Percentiles rank a stretch among this genome's conserved stretches.
Conservation (phyloP, 1,140 invertebrate genomes). For the Acromyrmex echinatior region DNA sequence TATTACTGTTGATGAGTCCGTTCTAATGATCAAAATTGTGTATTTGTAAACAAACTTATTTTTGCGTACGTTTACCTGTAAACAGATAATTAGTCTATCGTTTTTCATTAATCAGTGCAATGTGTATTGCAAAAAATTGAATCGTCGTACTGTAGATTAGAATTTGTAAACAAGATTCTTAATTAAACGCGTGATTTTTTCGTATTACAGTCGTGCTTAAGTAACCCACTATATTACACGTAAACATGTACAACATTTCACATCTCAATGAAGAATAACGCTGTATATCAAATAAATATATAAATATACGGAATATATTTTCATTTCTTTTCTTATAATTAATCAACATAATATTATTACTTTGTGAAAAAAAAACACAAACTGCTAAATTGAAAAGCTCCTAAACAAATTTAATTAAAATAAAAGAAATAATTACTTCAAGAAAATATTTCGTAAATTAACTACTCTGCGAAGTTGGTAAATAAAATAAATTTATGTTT, state of each 20-base stretch:
- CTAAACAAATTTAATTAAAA: neutral
- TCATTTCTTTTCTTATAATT: neutral
- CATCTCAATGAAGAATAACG: neutral
- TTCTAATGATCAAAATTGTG: conserved; percentile 15
- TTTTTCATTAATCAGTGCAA: conserved; percentile 19
- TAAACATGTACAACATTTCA: neutral
- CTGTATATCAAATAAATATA: neutral
- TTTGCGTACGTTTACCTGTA: neutral
- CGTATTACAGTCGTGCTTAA: neutral
- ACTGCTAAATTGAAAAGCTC: neutral
- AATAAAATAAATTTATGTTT: neutral
- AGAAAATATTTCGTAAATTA: neutral
- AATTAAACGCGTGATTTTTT: neutral
- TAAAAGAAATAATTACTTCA: conserved; percentile 12
- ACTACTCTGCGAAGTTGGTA: neutral
- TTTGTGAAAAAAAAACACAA: neutral
- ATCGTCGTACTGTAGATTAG: neutral
- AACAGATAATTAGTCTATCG: neutral
- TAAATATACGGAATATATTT: neutral
- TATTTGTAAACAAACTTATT: conserved; percentile 24
- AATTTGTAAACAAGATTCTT: conserved; percentile 8
- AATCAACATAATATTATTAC: neutral
- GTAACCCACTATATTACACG: neutral
- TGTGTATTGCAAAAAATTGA: neutral
- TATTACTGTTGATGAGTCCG: neutral